These are phyloP conservation scores for Chrysochloris asiatica DNA, from an alignment of 2,113 vertebrate genomes.

Conservation along the genomic window DNA sequence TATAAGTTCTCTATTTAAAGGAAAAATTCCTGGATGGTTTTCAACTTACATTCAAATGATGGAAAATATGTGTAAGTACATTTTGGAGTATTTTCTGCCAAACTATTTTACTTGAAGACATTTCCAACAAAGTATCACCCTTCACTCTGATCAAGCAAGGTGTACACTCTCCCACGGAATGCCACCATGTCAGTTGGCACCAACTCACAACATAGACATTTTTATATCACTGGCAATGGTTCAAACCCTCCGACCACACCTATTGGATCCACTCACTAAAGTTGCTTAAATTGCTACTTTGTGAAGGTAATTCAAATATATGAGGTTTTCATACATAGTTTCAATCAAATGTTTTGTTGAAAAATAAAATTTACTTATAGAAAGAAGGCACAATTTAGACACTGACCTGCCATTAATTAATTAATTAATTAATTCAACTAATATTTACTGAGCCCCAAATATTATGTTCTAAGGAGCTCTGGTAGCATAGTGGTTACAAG, in stretches of 20 bases:
- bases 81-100: not conserved
- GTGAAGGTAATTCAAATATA: not conserved
- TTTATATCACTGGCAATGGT: not conserved
- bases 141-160: not conserved
- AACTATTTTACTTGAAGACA: slow-evolving; percentile 36
- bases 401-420: not conserved
- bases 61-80: not conserved
- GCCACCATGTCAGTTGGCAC: not conserved
- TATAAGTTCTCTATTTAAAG: not conserved
- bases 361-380: not conserved
- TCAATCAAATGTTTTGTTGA: slow-evolving; percentile 2
- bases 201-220: not conserved
- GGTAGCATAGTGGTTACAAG: no score
- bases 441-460: slow-evolving; percentile 2
- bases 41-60: not conserved
- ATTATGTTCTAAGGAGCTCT: not conserved
- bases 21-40: not conserved
- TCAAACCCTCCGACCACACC: not conserved
- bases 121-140: not conserved
- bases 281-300: not conserved
- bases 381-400: not conserved
- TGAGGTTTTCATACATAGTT: not conserved
- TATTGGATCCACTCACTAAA: not conserved
- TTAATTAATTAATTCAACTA: not conserved
- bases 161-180: not conserved